phyloP scores from a whole-genome alignment of 1,140 invertebrate species.

The Heterodera carotae region DNA sequence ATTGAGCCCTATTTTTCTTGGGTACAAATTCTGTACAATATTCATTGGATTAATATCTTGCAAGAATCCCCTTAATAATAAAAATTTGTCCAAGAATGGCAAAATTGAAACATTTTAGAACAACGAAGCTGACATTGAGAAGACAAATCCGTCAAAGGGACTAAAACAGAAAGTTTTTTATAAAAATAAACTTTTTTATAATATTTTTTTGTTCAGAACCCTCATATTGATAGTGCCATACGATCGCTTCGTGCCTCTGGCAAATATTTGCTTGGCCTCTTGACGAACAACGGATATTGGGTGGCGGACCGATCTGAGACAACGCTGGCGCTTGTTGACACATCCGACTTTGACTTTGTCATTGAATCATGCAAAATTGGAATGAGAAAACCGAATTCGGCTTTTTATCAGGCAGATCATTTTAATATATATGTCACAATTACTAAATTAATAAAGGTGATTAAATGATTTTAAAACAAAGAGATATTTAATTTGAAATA shows the following conservation, averaged over 20 bases:
- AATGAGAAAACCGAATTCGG: conserved; percentile 30
- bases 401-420: conserved; percentile 29
- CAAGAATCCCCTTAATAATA: too few species aligned
- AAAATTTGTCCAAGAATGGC: too few species aligned
- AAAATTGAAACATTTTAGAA: too few species aligned
- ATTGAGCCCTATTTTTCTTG: too few species aligned
- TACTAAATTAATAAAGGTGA: too few species aligned
- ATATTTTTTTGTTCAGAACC: conserved; percentile 7
- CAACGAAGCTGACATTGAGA: not conserved
- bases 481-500: too few species aligned
- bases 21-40: too few species aligned
- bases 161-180: not conserved
- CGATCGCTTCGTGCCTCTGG: conserved; percentile 3
- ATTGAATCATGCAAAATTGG: conserved; percentile 40
- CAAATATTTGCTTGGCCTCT: conserved; percentile 14
- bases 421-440: not conserved
- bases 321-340: conserved; percentile 24
- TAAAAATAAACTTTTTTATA: conserved; percentile 4
- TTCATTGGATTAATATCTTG: too few species aligned
- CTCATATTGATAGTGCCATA: conserved; percentile 11
- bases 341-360: conserved; percentile 29
- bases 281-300: conserved; percentile 42
- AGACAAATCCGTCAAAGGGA: not conserved
- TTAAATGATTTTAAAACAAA: too few species aligned
- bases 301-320: conserved; percentile 18